Conservation (phyloP, 1,140 invertebrate species). For the Rhopalosiphum padi region DNA sequence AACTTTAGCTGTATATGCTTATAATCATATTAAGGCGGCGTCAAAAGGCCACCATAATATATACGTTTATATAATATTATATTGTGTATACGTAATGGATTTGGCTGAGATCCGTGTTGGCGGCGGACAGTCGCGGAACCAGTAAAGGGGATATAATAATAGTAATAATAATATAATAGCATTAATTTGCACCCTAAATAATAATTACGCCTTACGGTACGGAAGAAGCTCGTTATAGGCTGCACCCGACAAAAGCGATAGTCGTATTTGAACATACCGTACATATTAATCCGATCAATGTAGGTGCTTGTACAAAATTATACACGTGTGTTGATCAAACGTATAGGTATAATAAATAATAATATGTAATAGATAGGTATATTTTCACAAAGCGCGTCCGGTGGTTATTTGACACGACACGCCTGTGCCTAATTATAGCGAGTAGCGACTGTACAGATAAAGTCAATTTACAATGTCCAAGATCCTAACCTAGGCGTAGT, state of each 20-base stretch:
- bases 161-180: background rate
- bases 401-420: background rate
- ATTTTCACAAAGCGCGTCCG: background rate
- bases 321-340: background rate
- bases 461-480: background rate
- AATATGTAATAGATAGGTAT: background rate
- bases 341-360: background rate
- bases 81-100: slow-evolving; percentile 24
- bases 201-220: background rate
- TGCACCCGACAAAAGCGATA: background rate
- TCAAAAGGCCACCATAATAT: slow-evolving; percentile 13
- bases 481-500: background rate
- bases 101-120: background rate
- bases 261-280: background rate
- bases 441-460: background rate
- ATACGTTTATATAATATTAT: slow-evolving; percentile 11
- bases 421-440: background rate
- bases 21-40: background rate
- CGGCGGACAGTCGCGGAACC: background rate
- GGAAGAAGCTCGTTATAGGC: background rate
- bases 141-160: background rate
- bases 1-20: background rate
- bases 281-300: background rate
- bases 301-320: background rate
- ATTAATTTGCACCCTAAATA: slow-evolving; percentile 34